Evolutionary conservation across 1,140 invertebrate genomes (phyloP).

Genomic region (Drosophila sulfurigaster): DNA sequence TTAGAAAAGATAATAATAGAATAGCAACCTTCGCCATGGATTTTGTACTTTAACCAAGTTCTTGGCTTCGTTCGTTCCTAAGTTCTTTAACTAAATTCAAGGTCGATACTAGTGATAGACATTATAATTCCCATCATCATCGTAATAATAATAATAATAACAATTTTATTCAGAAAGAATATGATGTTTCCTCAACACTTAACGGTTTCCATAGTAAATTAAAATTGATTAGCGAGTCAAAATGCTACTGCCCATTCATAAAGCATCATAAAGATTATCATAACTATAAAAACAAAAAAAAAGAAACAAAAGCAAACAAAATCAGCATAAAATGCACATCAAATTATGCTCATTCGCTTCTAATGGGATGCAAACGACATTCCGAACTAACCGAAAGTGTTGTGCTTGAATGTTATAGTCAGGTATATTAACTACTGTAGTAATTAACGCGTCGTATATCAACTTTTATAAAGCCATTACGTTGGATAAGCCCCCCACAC

Average conservation of each 20-base stretch:
- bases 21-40: slow-evolving; percentile 6
- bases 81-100: neutral
- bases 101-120: neutral
- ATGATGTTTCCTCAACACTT: slow-evolving; percentile 6
- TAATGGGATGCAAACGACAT: slow-evolving; percentile 23
- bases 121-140: neutral
- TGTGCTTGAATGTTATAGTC: slow-evolving; percentile 18
- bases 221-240: neutral
- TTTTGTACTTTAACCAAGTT: slow-evolving; percentile 3
- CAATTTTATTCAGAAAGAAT: neutral
- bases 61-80: slow-evolving; percentile 1
- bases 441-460: slow-evolving; percentile 23
- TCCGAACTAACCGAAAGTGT: slow-evolving; percentile 26
- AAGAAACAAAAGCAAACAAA: neutral
- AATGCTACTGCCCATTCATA: slow-evolving; percentile 4
- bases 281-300: slow-evolving; percentile 19
- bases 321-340: slow-evolving; percentile 29
- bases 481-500: slow-evolving; percentile 5
- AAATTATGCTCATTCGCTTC: slow-evolving; percentile 24
- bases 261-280: slow-evolving; percentile 16
- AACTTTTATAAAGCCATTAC: slow-evolving; percentile 29
- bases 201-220: slow-evolving; percentile 8
- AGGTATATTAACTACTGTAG: slow-evolving; percentile 6
- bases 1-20: slow-evolving; percentile 3
- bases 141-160: neutral